A percentile compares a stretch with the other conserved stretches of the same genome.
Evolutionary conservation across 2,888 invertebrate species (phyloP).

Genomic region (Camptogramma bilineatum): DNA sequence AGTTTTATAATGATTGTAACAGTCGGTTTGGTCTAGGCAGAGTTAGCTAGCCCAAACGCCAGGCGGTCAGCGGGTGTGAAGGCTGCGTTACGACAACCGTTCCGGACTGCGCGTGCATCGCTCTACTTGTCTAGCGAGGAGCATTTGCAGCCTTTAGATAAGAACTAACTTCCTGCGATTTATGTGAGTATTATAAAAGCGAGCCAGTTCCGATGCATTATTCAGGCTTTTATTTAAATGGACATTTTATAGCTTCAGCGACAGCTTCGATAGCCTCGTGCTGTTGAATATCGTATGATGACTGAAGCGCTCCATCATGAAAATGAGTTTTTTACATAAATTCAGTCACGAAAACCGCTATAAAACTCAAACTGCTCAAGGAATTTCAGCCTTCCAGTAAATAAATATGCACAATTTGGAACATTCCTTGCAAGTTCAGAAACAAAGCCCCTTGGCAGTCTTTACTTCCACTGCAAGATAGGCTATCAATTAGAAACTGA

Average conservation of each 20-base stretch:
- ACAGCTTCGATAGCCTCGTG: slow-evolving; percentile 17
- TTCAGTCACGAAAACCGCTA: slow-evolving; percentile 30
- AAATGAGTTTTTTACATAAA: slow-evolving; percentile 33
- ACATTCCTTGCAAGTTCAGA: slow-evolving; percentile 25
- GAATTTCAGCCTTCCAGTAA: slow-evolving; percentile 10
- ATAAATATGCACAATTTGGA: slow-evolving; percentile 12
- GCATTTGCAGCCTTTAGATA: slow-evolving; percentile 41
- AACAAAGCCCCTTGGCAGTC: slow-evolving; percentile 23
- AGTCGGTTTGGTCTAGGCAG: slow-evolving; percentile 12
- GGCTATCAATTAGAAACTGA: slow-evolving; percentile 28
- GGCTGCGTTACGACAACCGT: slow-evolving; percentile 78
- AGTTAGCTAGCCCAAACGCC: slow-evolving; percentile 35
- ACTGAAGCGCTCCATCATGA: slow-evolving; percentile 36
- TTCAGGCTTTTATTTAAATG: slow-evolving; percentile 22
- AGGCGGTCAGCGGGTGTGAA: slow-evolving; percentile 63
- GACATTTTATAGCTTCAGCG: slow-evolving; percentile 14
- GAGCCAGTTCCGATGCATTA: slow-evolving; percentile 22
- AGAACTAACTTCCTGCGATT: slow-evolving; percentile 34
- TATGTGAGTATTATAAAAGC: slow-evolving; percentile 21
- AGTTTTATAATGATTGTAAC: too few species aligned
- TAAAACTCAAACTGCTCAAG: slow-evolving; percentile 11
- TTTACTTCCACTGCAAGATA: slow-evolving; percentile 28
- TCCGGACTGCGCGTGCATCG: slow-evolving; percentile 72
- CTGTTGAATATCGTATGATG: slow-evolving; percentile 26
- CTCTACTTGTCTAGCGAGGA: slow-evolving; percentile 74